phyloP scores from a whole-genome alignment of 2,113 vertebrate genomes.

The Sitta europaea region DNA sequence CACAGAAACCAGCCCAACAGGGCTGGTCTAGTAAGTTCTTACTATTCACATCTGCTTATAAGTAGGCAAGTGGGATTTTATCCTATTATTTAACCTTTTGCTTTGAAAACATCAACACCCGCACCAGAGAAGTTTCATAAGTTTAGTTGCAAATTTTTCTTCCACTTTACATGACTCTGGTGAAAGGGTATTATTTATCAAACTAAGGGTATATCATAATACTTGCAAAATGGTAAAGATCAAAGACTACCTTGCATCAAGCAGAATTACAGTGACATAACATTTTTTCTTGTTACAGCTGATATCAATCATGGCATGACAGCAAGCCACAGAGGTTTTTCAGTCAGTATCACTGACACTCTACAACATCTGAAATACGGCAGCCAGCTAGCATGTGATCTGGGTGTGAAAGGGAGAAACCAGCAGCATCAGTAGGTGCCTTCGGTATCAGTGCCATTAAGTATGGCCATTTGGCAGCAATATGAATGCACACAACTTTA shows the following conservation, averaged over 20 bases:
- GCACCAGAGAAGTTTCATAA: slow-evolving; percentile 11
- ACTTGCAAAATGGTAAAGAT: slow-evolving; percentile 72
- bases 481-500: not conserved
- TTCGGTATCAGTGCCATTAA: not conserved
- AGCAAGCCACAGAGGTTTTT: slow-evolving; percentile 55
- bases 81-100: not conserved
- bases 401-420: slow-evolving; percentile 16
- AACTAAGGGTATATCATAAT: slow-evolving; percentile 65
- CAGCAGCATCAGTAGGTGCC: not conserved
- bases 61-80: not conserved
- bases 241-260: slow-evolving; percentile 73
- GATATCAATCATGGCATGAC: slow-evolving; percentile 70
- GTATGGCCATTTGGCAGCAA: not conserved
- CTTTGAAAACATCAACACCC: not conserved
- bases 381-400: slow-evolving; percentile 8
- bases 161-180: slow-evolving; percentile 14
- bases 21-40: not conserved
- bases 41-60: not conserved
- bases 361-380: slow-evolving; percentile 37
- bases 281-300: slow-evolving; percentile 73
- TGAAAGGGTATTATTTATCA: slow-evolving; percentile 73
- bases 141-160: slow-evolving; percentile 45
- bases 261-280: slow-evolving; percentile 71
- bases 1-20: not conserved
- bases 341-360: slow-evolving; percentile 39